Conservation (phyloP, 2,888 invertebrate species). For the Chrysolina haemoptera region DNA sequence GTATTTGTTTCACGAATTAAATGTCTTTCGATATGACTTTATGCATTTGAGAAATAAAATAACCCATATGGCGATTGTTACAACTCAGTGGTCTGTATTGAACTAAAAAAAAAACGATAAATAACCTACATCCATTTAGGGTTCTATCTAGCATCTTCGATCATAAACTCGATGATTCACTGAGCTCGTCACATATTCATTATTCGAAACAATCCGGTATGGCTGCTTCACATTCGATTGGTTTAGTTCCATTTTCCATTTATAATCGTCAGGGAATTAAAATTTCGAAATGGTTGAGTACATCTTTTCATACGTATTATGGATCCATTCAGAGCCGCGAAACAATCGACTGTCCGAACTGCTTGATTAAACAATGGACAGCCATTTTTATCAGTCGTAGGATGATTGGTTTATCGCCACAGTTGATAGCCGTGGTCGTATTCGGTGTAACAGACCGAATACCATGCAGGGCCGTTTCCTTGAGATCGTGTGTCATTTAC, state of each 20-base stretch:
- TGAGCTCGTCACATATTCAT: slow-evolving; percentile 22
- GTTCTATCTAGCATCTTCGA: neutral
- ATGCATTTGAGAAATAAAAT: no score
- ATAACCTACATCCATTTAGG: neutral
- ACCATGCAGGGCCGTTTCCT: neutral
- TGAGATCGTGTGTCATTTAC: neutral
- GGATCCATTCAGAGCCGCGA: slow-evolving; percentile 26
- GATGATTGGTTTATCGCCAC: slow-evolving; percentile 17
- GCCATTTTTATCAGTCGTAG: slow-evolving; percentile 35
- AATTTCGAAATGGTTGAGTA: slow-evolving; percentile 32
- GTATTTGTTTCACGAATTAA: no score
- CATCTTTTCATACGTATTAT: slow-evolving; percentile 36
- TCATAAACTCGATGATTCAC: slow-evolving; percentile 15
- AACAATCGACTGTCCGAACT: slow-evolving; percentile 29
- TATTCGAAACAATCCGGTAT: slow-evolving; percentile 17
- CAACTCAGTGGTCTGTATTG: no score
- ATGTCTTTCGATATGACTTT: no score
- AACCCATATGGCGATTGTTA: no score
- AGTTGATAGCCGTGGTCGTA: slow-evolving; percentile 6
- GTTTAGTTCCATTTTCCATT: slow-evolving; percentile 27
- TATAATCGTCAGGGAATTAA: slow-evolving; percentile 33
- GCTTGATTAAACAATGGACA: slow-evolving; percentile 40
- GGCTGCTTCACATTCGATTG: slow-evolving; percentile 33
- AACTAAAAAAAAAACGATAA: neutral
- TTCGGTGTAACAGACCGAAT: slow-evolving; percentile 13